Evolutionary conservation across 1,140 invertebrate genomes (phyloP), one percentile per base, ranked within the genome.

Genomic region (Papilio machaon): DNA sequence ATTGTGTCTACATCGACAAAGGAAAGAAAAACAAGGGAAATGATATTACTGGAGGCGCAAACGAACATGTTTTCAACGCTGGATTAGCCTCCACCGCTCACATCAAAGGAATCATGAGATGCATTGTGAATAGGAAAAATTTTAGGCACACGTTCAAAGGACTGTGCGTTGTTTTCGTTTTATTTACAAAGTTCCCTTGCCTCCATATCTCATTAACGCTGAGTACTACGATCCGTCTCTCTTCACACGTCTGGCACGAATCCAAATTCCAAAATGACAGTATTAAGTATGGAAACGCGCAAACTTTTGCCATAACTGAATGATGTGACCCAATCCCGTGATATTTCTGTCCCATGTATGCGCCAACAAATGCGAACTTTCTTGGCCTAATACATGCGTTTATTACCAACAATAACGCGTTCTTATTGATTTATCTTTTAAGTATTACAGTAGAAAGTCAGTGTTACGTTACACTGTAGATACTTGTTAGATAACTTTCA

Each of bases 1-100:
- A 90, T 92, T 93, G 90, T 92, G 89, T 92, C 88, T 92, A 89
- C 89, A 88, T 91, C 87, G 90, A 92, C 87, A 91, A 90, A 91
- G 90, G 84, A 86, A 86, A 86, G 86, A 88, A 88, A 89, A 91
- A 91, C 84, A 85, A 84, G 87, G 85, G 88, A 90, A 91, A 88
- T 89, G 80, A 88, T 91, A 91, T 87, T 87, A 89, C 85, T 80
- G 73, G 54, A 82, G 80, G 82, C 83, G 82, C 82, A 87, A 88
- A 87, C 85, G 83, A 87, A 87, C 49, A 30, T 79, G 47, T 81
- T 74, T 67, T 79, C 58, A 64, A 23, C 35, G 38, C 35, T n/a
- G n/a, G 35, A 79, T 79, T 79, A 64, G 54, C 58, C 46, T 35
- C 54, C 35, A n/a, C 58, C 19, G 17, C 5, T 35, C 52, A 79